phyloP scores from a whole-genome alignment of 2,888 invertebrate species.

The Lymantria dispar region DNA sequence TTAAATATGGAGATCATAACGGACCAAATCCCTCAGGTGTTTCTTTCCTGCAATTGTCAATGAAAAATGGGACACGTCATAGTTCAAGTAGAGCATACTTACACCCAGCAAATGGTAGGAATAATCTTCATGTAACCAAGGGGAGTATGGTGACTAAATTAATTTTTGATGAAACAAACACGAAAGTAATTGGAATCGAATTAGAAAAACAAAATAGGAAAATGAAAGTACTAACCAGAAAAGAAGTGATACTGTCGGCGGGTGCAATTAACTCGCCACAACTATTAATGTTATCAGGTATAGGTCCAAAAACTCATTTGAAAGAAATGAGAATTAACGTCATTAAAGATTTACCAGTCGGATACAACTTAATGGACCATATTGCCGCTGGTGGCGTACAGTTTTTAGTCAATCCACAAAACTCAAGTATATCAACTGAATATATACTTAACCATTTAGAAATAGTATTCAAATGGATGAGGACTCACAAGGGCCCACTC shows the following conservation, averaged over 20 bases:
- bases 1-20: conserved; percentile 83
- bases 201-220: conserved; percentile 76
- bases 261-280: conserved; percentile 91
- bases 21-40: conserved; percentile 84
- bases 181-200: conserved; percentile 83
- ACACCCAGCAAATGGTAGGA: conserved; percentile 80
- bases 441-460: conserved; percentile 66
- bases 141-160: conserved; percentile 83
- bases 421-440: conserved; percentile 52
- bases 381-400: conserved; percentile 85
- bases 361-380: conserved; percentile 87
- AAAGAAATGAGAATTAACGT: conserved; percentile 78
- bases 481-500: conserved; percentile 78
- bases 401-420: conserved; percentile 74
- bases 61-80: conserved; percentile 85
- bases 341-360: conserved; percentile 83
- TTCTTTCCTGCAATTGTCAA: conserved; percentile 83
- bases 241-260: conserved; percentile 88
- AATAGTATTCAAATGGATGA: conserved; percentile 78
- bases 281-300: conserved; percentile 90
- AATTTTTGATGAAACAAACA: conserved; percentile 78
- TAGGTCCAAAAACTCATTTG: conserved; percentile 85
- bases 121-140: conserved; percentile 84
- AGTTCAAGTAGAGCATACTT: conserved; percentile 87
- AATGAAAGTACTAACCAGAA: conserved; percentile 82